These are phyloP conservation scores for Aldrovandia affinis DNA, from an alignment of 2,797 vertebrate genomes.

Conservation along the genomic window DNA sequence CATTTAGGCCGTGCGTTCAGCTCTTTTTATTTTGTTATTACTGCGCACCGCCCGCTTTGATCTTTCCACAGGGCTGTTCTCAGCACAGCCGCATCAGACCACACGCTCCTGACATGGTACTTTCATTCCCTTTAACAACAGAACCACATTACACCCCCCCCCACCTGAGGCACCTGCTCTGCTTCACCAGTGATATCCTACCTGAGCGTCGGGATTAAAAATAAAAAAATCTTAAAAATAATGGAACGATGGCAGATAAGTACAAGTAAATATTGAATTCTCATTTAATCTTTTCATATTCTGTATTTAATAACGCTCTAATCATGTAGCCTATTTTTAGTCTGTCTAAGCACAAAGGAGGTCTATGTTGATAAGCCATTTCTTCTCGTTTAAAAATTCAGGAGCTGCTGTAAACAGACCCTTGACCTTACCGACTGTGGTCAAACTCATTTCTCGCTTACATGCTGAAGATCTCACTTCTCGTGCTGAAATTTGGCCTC, in stretches of 20 bases:
- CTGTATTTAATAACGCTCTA: not conserved
- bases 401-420: not conserved
- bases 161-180: slow-evolving; percentile 47
- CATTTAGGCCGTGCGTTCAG: slow-evolving; percentile 73
- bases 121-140: slow-evolving; percentile 18
- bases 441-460: slow-evolving; percentile 71
- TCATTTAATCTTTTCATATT: not conserved
- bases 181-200: not conserved
- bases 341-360: not conserved
- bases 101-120: slow-evolving; percentile 59
- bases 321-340: too few relatives aligned
- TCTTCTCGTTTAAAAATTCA: slow-evolving; percentile 3
- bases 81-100: slow-evolving; percentile 64
- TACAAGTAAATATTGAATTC: too few relatives aligned
- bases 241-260: too few relatives aligned
- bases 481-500: slow-evolving; percentile 65
- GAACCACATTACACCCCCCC: slow-evolving; percentile 63
- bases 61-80: slow-evolving; percentile 65
- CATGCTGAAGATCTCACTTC: slow-evolving; percentile 63
- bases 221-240: too few relatives aligned
- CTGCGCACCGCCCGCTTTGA: slow-evolving; percentile 65
- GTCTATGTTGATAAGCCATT: not conserved
- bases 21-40: slow-evolving; percentile 64
- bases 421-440: not conserved
- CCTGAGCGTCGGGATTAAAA: not conserved